A percentile compares a stretch with the other conserved stretches of the same genome.
Evolutionary conservation across 1,140 invertebrate genomes (phyloP).

Genomic region (Carposina sasakii): DNA sequence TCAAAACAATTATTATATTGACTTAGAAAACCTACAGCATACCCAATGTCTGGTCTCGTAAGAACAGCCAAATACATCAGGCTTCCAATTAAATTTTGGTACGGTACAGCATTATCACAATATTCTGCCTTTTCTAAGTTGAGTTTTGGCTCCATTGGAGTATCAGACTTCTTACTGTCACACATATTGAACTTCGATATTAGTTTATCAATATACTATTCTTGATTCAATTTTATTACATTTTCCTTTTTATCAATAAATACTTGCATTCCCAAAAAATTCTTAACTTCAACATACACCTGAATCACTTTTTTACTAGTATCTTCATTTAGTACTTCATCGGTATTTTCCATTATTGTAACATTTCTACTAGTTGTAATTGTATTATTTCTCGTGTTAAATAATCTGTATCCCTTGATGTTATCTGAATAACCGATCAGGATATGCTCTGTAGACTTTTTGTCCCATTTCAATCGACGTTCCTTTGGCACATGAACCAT

Average conservation of each 20-base stretch:
- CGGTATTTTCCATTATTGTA: too few species aligned
- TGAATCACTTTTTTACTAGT: too few species aligned
- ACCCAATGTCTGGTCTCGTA: slow-evolving; percentile 66
- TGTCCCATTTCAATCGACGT: too few species aligned
- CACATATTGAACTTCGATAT: slow-evolving; percentile 39
- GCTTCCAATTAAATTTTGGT: slow-evolving; percentile 23
- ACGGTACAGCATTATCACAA: slow-evolving; percentile 18
- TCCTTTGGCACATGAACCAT: too few species aligned
- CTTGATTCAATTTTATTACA: slow-evolving; percentile 18
- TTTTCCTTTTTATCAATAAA: slow-evolving; percentile 10
- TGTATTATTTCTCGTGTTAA: too few species aligned
- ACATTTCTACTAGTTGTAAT: too few species aligned
- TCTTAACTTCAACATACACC: slow-evolving; percentile 12
- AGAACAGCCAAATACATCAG: slow-evolving; percentile 59
- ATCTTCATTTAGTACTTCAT: too few species aligned
- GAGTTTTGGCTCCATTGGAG: slow-evolving; percentile 35
- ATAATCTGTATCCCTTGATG: too few species aligned
- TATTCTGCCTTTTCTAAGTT: slow-evolving; percentile 23
- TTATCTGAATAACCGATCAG: too few species aligned
- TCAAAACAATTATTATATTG: slow-evolving; percentile 54
- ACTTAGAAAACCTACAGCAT: slow-evolving; percentile 53
- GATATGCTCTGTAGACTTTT: too few species aligned
- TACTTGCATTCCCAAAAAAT: slow-evolving; percentile 24
- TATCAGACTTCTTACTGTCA: slow-evolving; percentile 32
- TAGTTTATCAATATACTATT: slow-evolving; percentile 25